phyloP scores from a whole-genome alignment of 37 sponge, comb jelly and placozoan species.

The Petrosia ficiformis region DNA sequence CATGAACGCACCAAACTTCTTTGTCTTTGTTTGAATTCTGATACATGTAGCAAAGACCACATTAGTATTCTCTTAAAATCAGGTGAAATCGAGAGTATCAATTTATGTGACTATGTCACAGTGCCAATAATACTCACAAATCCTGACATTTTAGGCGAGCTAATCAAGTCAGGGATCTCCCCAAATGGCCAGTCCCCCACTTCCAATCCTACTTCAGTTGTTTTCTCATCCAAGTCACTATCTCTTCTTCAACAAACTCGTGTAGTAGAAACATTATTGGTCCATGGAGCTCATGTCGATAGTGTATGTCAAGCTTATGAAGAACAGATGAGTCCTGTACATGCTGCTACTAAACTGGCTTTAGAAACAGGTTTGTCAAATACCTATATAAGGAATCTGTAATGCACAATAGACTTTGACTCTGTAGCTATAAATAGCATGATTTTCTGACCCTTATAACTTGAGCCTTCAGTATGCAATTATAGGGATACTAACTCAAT shows the following conservation, averaged over 20 bases:
- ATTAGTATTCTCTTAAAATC: not conserved
- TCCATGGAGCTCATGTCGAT: conserved; percentile 17
- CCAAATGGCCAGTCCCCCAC: not conserved
- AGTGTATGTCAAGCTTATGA: conserved; percentile 14
- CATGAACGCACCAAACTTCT: not conserved
- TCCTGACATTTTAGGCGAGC: not conserved
- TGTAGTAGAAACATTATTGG: conserved; percentile 4
- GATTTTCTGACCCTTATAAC: too few relatives aligned
- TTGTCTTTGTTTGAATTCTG: not conserved
- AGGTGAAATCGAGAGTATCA: not conserved
- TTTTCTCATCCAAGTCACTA: not conserved
- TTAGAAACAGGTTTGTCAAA: conserved; percentile 52
- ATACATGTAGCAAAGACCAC: not conserved
- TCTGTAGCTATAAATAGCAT: too few relatives aligned
- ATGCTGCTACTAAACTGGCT: conserved; percentile 53
- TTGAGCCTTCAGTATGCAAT: too few relatives aligned
- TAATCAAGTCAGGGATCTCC: not conserved
- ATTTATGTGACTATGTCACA: not conserved
- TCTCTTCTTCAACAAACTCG: conserved; percentile 9
- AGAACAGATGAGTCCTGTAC: conserved; percentile 29
- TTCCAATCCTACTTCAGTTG: not conserved
- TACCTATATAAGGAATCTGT: too few relatives aligned
- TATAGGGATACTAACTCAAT: too few relatives aligned
- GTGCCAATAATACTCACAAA: not conserved
- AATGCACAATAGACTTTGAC: too few relatives aligned